These are phyloP conservation scores for Indicator indicator DNA, from an alignment of 2,113 vertebrate genomes.

Conservation along the genomic window DNA sequence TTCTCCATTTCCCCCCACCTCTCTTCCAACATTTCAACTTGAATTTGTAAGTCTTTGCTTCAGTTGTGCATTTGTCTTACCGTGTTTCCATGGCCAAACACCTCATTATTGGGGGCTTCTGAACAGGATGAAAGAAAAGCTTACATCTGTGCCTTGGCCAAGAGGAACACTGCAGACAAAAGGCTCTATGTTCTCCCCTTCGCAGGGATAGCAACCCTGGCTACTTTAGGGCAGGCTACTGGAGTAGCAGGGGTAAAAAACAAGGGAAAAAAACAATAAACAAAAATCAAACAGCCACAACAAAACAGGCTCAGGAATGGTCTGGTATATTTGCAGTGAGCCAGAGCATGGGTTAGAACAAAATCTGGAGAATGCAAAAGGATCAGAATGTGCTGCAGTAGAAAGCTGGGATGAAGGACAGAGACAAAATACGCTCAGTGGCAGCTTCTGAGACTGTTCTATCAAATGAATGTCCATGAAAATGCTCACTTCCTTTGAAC, in stretches of 20 bases:
- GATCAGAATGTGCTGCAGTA: neutral
- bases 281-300: neutral
- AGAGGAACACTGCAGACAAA: conserved; percentile 4
- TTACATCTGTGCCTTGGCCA: conserved; percentile 14
- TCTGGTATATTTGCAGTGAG: neutral
- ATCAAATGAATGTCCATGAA: neutral
- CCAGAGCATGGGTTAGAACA: neutral
- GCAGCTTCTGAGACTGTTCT: too few species aligned
- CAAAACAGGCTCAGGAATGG: neutral
- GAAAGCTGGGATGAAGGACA: neutral
- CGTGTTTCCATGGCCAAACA: neutral
- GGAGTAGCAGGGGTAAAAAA: neutral
- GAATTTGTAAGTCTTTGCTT: neutral
- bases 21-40: neutral
- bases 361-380: neutral
- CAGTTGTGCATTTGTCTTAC: neutral
- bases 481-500: too few species aligned
- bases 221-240: conserved; percentile 13
- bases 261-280: too few species aligned
- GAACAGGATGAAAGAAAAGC: conserved; percentile 6
- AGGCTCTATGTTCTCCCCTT: conserved; percentile 28
- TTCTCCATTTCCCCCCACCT: neutral
- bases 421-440: neutral
- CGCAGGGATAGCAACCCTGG: conserved; percentile 16
- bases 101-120: neutral